Percentiles rank a stretch among this genome's conserved stretches.
Conservation (phyloP, 2,888 invertebrate species). For the Phanerotoma sp. region DNA sequence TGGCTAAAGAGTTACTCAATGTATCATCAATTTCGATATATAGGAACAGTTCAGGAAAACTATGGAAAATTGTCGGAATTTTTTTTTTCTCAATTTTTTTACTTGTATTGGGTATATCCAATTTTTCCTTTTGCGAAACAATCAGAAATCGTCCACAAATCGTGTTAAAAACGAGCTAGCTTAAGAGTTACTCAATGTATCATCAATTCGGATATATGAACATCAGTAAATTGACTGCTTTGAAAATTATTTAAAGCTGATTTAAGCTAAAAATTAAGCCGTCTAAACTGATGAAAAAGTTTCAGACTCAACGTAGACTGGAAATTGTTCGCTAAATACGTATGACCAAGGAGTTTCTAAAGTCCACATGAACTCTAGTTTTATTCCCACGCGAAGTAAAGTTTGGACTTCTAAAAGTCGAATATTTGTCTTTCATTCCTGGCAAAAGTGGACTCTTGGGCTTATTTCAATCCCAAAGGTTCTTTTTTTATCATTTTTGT, state of each 20-base stretch:
- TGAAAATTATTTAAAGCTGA: not conserved
- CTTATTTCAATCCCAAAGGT: not conserved
- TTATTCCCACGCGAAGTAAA: slow-evolving; percentile 1
- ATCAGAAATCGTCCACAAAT: too few relatives aligned
- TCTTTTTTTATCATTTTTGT: not conserved
- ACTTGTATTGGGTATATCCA: too few relatives aligned
- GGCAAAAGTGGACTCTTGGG: slow-evolving; percentile 17
- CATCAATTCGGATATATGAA: too few relatives aligned
- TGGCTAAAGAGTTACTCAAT: too few relatives aligned
- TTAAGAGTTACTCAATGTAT: too few relatives aligned
- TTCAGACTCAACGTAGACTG: not conserved
- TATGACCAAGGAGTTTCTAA: slow-evolving; percentile 16
- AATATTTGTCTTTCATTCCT: slow-evolving; percentile 22
- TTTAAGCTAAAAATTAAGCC: not conserved
- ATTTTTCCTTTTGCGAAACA: too few relatives aligned
- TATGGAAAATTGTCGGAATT: too few relatives aligned
- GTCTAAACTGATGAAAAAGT: not conserved
- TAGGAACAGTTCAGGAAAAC: too few relatives aligned
- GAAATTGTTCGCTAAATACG: slow-evolving; percentile 18
- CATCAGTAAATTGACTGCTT: too few relatives aligned
- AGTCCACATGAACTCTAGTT: slow-evolving; percentile 5
- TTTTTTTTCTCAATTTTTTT: too few relatives aligned
- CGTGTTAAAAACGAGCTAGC: too few relatives aligned
- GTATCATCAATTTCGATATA: too few relatives aligned
- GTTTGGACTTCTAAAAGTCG: slow-evolving; percentile 10